Conservation (phyloP, 2,888 invertebrate species). For the Drosophila mercatorum region DNA sequence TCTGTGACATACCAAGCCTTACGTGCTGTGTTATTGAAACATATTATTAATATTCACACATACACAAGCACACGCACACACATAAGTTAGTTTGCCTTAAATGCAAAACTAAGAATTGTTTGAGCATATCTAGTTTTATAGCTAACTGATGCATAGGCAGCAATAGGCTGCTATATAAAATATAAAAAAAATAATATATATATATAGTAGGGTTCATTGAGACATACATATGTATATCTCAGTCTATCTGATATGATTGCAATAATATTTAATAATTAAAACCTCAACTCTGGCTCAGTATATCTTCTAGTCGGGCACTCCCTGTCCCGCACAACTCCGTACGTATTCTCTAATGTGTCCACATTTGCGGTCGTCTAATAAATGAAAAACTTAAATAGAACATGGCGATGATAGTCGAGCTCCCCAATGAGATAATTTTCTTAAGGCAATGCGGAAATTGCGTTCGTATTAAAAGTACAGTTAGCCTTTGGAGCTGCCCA, state of each 20-base stretch:
- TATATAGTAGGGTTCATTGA: no score
- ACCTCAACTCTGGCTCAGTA: neutral
- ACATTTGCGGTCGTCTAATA: conserved; percentile 4
- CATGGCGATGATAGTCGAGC: neutral
- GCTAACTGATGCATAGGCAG: no score
- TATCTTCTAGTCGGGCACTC: neutral
- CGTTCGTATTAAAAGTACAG: conserved; percentile 9
- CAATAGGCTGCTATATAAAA: no score
- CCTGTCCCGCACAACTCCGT: neutral
- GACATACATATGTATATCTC: no score
- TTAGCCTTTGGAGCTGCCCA: conserved; percentile 7
- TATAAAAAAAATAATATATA: no score
- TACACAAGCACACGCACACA: neutral
- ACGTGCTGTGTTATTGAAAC: conserved; percentile 66
- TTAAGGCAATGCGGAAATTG: conserved; percentile 4
- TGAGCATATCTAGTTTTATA: neutral
- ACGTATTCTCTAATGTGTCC: neutral
- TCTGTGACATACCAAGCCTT: conserved; percentile 38
- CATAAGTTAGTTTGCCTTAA: neutral
- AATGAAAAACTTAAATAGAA: conserved; percentile 7
- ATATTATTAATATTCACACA: conserved; percentile 69
- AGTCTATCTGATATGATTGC: no score
- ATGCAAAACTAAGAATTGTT: conserved; percentile 1
- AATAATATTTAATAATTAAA: neutral
- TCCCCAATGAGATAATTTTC: conserved; percentile 2